Percentiles rank a stretch among this genome's conserved stretches.
phyloP scores from a whole-genome alignment of 2,888 invertebrate species.

The Cyrtodaria siliqua region DNA sequence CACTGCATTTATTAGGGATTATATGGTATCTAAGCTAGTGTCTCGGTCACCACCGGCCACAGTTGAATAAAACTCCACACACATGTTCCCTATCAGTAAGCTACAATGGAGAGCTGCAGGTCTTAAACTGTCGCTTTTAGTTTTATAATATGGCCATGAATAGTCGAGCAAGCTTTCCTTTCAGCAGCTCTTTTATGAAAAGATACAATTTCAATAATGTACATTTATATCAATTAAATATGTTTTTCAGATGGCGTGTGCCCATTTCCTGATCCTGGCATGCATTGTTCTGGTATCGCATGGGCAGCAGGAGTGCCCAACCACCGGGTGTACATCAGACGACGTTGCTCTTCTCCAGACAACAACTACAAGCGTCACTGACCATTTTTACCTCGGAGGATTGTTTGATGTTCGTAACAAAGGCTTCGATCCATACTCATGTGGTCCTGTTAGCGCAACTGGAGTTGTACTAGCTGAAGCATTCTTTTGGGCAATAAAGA shows the following conservation, averaged over 20 bases:
- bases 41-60: no score
- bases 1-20: no score
- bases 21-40: no score
- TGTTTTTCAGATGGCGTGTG: slow-evolving; percentile 45
- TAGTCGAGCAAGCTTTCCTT: no score
- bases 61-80: no score
- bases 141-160: no score
- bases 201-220: no score
- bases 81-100: no score
- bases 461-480: slow-evolving; percentile 84
- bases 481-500: slow-evolving; percentile 84
- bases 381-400: slow-evolving; percentile 79
- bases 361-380: slow-evolving; percentile 16
- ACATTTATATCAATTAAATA: no score
- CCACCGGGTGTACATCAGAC: slow-evolving; percentile 20
- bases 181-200: no score
- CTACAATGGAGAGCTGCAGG: no score
- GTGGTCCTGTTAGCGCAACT: slow-evolving; percentile 64
- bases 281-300: slow-evolving; percentile 2
- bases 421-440: slow-evolving; percentile 65
- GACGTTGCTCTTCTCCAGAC: slow-evolving; percentile 57
- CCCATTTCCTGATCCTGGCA: slow-evolving; percentile 22
- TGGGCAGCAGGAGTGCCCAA: slow-evolving; percentile 53
- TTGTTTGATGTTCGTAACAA: slow-evolving; percentile 76
- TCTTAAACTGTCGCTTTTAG: no score